Base-by-base conservation (phyloP, 2,888 invertebrate genomes). In the Epirrita christyi region DNA sequence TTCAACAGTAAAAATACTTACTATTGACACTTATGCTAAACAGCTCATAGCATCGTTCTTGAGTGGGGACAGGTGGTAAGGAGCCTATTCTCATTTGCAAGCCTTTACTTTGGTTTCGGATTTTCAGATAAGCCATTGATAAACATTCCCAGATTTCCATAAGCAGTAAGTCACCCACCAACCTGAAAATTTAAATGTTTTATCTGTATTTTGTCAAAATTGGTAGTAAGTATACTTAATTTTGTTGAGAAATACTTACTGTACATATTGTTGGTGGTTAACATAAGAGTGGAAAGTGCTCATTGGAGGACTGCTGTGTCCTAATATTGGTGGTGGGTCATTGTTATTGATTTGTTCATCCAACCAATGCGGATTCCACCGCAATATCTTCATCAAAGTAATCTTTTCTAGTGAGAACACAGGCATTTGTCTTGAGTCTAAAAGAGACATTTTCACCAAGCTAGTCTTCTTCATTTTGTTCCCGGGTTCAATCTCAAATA, bases 361-460 rank as follows among this genome's bases (percentile, higher is more conserved):
- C 2, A 96, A 74, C 96, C 95, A 96, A 27, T 92, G 86, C 7
- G 95, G 94, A 70, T 94, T 94, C 96, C 96, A 96, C 14, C 84
- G 69, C 5, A 95, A 85, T 62, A 96, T 93, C 61, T 92, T 90
- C 61, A 92, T 82, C 27, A 94, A 78, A 9, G 94, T 93, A 41
- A 92, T 82, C 61, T 93, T 91, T 65, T 86, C 76, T 42, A 81
- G 67, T 28, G 90, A 88, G 67, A 82, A 85, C 11, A 80, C 66
- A 21, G 87, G 85, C 64, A 72, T 76, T 46, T 83, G 79, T 36
- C 75, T 76, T 6, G 70, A 63, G 61, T 87, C 83, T 6, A 85
- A 63, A 37, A 83, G 59, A 38, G 76, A 68, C 10, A 75, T 80
- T 72, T 84, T 89, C 1, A 81, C 78, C 34, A 70, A 75, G 67